Evolutionary conservation across 2,113 vertebrate genomes (phyloP).

Genomic region (Piliocolobus tephrosceles): DNA sequence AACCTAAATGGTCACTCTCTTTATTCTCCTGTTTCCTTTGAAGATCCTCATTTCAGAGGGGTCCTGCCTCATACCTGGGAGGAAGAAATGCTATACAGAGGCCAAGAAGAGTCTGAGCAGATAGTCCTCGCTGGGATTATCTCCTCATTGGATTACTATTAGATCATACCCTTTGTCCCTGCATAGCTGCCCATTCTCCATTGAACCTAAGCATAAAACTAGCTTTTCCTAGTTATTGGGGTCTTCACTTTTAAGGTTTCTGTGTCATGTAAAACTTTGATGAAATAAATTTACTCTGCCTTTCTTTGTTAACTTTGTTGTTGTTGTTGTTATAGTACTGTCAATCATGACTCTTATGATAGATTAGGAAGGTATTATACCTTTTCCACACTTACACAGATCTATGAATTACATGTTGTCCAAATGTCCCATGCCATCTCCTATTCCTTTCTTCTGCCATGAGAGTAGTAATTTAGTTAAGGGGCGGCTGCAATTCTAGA

Average conservation of each 20-base stretch:
- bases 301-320: neutral
- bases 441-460: neutral
- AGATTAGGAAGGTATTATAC: neutral
- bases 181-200: neutral
- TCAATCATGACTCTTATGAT: neutral
- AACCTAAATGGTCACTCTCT: neutral
- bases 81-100: neutral
- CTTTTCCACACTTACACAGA: neutral
- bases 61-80: neutral
- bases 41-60: neutral
- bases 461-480: neutral
- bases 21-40: neutral
- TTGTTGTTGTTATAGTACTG: neutral
- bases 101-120: neutral
- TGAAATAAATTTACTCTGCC: neutral
- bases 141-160: neutral
- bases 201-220: neutral
- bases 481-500: neutral
- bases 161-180: neutral
- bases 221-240: neutral
- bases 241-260: neutral
- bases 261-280: neutral
- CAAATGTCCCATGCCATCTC: rapidly evolving
- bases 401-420: too few species aligned
- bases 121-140: neutral